Evolutionary conservation across 92 coral and sea anemone genomes (phyloP), one percentile per base, ranked within the genome.

Genomic region (Montipora capitata): DNA sequence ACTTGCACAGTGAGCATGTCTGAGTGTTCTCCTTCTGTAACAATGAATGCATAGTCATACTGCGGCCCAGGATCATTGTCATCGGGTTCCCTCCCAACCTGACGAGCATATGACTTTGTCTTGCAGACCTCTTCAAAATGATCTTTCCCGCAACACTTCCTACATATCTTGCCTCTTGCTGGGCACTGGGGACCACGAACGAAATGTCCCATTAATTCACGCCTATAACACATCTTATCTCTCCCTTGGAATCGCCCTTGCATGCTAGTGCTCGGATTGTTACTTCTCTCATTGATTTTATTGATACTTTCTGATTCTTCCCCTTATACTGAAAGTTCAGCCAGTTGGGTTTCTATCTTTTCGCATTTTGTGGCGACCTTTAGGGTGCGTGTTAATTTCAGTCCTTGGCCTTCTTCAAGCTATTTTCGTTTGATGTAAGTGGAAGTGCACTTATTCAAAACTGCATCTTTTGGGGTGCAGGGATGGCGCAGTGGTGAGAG

Each of bases 111-210:
- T n/a, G n/a, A n/a, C n/a, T n/a, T n/a, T n/a, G n/a, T n/a, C n/a
- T n/a, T n/a, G n/a, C n/a, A n/a, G n/a, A n/a, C n/a, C n/a, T n/a
- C n/a, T n/a, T n/a, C 79, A 52, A 87, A 68, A 69, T 87, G 91
- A 63, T 80, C 61, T 39, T 39, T 67, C 38, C 91, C 72, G 4
- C 51, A 11, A 82, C 20, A 82, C 9, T 45, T 45, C 51, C 51
- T 45, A 0, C 2, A 45, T 45, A 3, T 45, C 9, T 45, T 45
- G 2, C 51, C 51, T 8, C 59, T 73, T 20, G 87, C 85, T 10
- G 90, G 90, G 77, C 85, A 85, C 8, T 43, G 48, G n/a, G 86
- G 78, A 77, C 66, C 90, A 67, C 90, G 79, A 67, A 68, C 84
- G 52, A 39, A 62, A 58, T 85, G 85, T 9, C 56, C 86, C 44